Evolutionary conservation across 2,888 invertebrate genomes (phyloP), one percentile per base, ranked within the genome.

Genomic region (Harmothoe impar): DNA sequence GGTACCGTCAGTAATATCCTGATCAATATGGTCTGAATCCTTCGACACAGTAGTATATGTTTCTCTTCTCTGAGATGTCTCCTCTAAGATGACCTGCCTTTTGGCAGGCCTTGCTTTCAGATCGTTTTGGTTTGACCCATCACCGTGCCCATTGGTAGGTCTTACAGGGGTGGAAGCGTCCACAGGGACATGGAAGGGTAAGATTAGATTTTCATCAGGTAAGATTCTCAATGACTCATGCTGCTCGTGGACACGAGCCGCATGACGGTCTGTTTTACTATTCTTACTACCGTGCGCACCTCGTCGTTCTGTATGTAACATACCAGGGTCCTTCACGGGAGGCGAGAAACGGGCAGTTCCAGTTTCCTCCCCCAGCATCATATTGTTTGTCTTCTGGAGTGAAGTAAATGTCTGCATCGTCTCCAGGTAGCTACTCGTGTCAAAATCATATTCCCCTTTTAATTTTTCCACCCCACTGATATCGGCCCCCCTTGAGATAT

Each of bases 371-470:
- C 29, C 25, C 3, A 84, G 17, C n/a, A 23, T 23, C 54, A 29
- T 25, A 86, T 29, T 29, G 29, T 86, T 86, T 7, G 54, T 54
- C 86, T 56, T 56, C 7, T 20, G 86, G 17, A 86, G 33, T 0
- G 86, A 86, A 7, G 86, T 86, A 54, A 86, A 86, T 12, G 86
- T 86, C 54, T 86, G 54, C 86, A 86, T 86, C 0, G 86, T 86
- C 86, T 86, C 29, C 5, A 86, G 86, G 54, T 86, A 86, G 29
- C 86, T 86, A 54, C 33, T 86, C 0, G 86, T 86, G 31, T 86
- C 86, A 86, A 86, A 86, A 25, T 86, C 86, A 86, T 86, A 86
- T 54, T 86, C 86, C n/a, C 86, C 86, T 56, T 86, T 86, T 20
- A 86, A 54, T 29, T 86, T 86, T 20, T 52, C 86, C 25, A 86